Evolutionary conservation across 2,797 vertebrate species (phyloP), one percentile per base, ranked within the genome.

Genomic region (Falco cherrug): DNA sequence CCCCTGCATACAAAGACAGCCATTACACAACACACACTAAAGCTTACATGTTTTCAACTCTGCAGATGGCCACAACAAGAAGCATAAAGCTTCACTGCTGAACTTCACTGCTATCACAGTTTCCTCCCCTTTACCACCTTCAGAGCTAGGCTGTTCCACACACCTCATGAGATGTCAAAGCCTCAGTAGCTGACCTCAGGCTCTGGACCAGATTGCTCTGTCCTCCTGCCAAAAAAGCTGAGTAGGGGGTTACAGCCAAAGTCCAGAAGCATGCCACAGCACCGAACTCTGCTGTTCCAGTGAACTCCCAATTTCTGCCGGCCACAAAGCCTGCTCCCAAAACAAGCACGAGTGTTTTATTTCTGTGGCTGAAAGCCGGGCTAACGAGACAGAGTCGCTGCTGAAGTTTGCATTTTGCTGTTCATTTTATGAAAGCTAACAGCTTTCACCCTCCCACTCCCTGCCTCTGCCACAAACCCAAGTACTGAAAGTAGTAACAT

Each of bases 1-100:
- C 53, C 5, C 19, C 24, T 2, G 0, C 5, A 11, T 6, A 61
- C 1, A 3, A 54, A 48, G 37, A 33, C 1, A 37, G 35, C 13
- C 31, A 22, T 47, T 61, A 85, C 39, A 47, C 22, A 67, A 43
- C 7, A 33, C 2, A 3, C 11, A n/a, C 13, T 16, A 19, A 87
- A 71, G 37, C 13, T 83, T 82, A 65, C n/a, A 29, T 0, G 0
- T 41, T 80, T 63, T 35, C 3, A 3, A 39, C 31, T 53, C 69
- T 31, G 29, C 77, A 91, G 65, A 65, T 5, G 8, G 22, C n/a
- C 33, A 56, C 6, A 9, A 51, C 0, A n/a, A 87, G 45, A 11
- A 54, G 35, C 3, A 0, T 28, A 50, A 85, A 53, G n/a, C 33
- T 57, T 78, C 25, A 14, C 24, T 68, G 33, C 45, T 24, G 19